Evolutionary conservation across 2,888 invertebrate genomes (phyloP).

Genomic region (Scelioninae gen. 1): DNA sequence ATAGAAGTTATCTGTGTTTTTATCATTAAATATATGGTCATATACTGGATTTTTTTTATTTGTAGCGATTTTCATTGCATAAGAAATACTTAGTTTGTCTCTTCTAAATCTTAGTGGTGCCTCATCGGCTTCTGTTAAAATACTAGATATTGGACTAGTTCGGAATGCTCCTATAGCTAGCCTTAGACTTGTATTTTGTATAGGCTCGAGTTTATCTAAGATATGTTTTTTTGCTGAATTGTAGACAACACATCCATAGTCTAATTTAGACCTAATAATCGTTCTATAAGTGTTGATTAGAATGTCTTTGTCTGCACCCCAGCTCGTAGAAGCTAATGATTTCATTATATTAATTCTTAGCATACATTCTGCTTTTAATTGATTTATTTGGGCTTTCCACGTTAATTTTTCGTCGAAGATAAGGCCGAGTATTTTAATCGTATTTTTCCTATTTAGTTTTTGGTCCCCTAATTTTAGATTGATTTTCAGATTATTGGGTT

Average conservation of each 20-base stretch:
- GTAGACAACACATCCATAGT: background rate
- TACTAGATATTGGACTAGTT: too few relatives aligned
- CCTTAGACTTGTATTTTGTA: too few relatives aligned
- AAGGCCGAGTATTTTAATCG: background rate
- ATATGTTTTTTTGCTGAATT: background rate
- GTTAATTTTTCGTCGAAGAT: slow-evolving; percentile 10
- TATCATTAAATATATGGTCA: too few relatives aligned
- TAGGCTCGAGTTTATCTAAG: too few relatives aligned
- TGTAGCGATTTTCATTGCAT: too few relatives aligned
- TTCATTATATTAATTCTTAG: background rate
- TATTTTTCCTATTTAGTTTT: background rate
- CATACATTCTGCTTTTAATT: background rate
- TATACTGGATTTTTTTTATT: too few relatives aligned
- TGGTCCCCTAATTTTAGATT: background rate
- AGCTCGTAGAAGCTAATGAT: background rate
- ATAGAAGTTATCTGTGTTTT: too few relatives aligned
- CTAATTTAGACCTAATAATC: background rate
- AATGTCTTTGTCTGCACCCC: background rate
- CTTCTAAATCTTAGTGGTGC: too few relatives aligned
- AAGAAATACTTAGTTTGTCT: too few relatives aligned
- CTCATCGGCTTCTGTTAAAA: too few relatives aligned
- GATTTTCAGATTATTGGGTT: background rate
- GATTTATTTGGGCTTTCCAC: background rate
- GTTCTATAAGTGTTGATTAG: background rate
- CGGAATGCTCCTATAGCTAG: too few relatives aligned